Percentiles rank a stretch among this genome's conserved stretches.
Evolutionary conservation across 2,113 vertebrate genomes (phyloP).

Genomic region (Gulo gulo): DNA sequence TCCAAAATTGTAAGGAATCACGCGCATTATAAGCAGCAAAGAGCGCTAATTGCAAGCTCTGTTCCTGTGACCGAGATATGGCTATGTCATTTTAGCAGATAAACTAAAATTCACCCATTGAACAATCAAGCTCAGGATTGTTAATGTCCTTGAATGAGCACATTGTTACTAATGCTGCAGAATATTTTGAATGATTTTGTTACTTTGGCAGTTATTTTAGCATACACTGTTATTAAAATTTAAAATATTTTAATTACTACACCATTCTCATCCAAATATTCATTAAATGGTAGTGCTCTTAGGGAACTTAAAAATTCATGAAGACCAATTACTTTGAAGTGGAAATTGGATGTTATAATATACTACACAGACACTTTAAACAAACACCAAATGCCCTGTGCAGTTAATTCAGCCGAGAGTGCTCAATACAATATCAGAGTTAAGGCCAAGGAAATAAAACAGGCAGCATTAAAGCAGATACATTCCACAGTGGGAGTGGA

Average conservation of each 20-base stretch:
- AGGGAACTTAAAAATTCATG: background rate
- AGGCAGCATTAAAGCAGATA: background rate
- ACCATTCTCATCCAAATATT: constrained; percentile 25
- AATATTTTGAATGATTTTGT: constrained; percentile 36
- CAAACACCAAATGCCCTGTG: background rate
- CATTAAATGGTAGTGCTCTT: constrained; percentile 23
- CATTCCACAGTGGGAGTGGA: background rate
- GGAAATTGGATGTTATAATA: constrained; percentile 41
- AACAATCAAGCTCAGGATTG: background rate
- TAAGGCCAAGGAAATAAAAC: background rate
- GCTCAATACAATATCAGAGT: background rate
- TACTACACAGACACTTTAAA: constrained; percentile 39
- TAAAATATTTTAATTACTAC: constrained; percentile 46
- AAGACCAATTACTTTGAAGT: constrained; percentile 49
- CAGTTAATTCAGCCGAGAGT: constrained; percentile 19
- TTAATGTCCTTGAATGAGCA: background rate
- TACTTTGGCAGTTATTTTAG: constrained; percentile 6
- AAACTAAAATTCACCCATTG: background rate
- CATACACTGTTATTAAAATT: constrained; percentile 3
- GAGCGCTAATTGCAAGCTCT: background rate
- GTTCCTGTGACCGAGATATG: background rate
- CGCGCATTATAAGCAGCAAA: background rate
- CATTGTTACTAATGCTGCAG: background rate
- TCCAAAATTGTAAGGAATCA: background rate
- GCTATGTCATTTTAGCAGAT: background rate